These are phyloP conservation scores for Sphenodon punctatus DNA, from an alignment of 2,797 vertebrate genomes.

Conservation along the genomic window DNA sequence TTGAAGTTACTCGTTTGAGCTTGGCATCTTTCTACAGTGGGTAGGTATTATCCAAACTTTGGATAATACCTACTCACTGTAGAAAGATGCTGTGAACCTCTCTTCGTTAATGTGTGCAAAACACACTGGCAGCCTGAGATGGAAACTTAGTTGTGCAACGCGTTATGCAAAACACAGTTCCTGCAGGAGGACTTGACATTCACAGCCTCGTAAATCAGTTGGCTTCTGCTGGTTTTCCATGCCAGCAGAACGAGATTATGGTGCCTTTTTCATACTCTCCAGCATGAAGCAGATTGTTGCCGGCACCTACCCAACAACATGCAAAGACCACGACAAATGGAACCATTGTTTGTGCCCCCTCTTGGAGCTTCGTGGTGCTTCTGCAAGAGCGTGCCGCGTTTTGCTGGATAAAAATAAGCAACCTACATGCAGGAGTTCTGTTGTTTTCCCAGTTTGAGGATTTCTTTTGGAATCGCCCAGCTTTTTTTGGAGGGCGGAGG, in stretches of 20 bases:
- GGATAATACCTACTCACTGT: background rate
- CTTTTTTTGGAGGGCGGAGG: no score
- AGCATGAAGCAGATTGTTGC: background rate
- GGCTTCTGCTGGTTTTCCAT: background rate
- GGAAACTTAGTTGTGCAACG: background rate
- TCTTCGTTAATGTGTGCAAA: no score
- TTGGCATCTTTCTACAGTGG: no score
- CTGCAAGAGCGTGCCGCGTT: background rate
- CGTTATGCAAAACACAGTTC: background rate
- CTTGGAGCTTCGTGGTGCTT: background rate
- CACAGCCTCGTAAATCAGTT: no score
- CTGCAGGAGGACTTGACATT: background rate
- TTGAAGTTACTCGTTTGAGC: no score
- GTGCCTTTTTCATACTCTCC: fast-evolving
- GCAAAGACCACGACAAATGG: background rate
- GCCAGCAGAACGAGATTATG: fast-evolving
- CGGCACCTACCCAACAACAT: background rate
- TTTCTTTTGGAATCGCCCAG: background rate
- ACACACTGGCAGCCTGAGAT: background rate
- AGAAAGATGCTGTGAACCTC: background rate
- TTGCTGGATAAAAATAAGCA: background rate
- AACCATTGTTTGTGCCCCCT: background rate
- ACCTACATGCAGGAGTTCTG: background rate
- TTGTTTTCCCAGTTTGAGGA: background rate
- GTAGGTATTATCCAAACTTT: no score